These are phyloP conservation scores for Pagetopsis macropterus DNA, from an alignment of 2,797 vertebrate species.

Conservation along the genomic window DNA sequence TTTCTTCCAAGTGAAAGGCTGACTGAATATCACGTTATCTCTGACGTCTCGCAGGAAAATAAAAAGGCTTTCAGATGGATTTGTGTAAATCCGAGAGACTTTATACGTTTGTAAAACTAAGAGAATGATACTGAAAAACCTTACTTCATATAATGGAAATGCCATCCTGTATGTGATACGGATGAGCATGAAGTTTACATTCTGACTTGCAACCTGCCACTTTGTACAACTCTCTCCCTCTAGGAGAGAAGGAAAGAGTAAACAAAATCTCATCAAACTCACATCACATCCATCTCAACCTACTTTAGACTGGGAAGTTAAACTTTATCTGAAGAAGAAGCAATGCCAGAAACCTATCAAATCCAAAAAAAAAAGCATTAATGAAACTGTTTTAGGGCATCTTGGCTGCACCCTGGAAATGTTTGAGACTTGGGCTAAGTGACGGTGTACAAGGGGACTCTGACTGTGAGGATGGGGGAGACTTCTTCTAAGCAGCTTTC, in stretches of 20 bases:
- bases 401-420: conserved; percentile 76
- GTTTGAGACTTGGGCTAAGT: conserved; percentile 77
- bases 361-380: conserved; percentile 78
- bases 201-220: conserved; percentile 69
- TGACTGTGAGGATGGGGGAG: conserved; percentile 78
- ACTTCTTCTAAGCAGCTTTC: conserved; percentile 84
- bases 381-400: conserved; percentile 81
- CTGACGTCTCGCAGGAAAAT: conserved; percentile 48
- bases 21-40: conserved; percentile 69
- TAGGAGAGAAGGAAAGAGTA: conserved; percentile 62
- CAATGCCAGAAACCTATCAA: conserved; percentile 80
- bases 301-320: conserved; percentile 70
- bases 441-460: conserved; percentile 75
- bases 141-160: conserved; percentile 52
- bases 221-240: conserved; percentile 65
- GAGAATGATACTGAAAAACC: conserved; percentile 51
- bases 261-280: conserved; percentile 80
- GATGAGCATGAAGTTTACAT: conserved; percentile 60
- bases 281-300: conserved; percentile 77
- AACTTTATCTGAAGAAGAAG: conserved; percentile 77
- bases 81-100: conserved; percentile 57
- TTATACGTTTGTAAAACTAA: conserved; percentile 63
- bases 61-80: conserved; percentile 63
- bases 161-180: conserved; percentile 52
- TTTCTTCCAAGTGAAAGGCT: conserved; percentile 69